Evolutionary conservation across 2,888 invertebrate genomes (phyloP).

Genomic region (Drosophila austrosaltans): DNA sequence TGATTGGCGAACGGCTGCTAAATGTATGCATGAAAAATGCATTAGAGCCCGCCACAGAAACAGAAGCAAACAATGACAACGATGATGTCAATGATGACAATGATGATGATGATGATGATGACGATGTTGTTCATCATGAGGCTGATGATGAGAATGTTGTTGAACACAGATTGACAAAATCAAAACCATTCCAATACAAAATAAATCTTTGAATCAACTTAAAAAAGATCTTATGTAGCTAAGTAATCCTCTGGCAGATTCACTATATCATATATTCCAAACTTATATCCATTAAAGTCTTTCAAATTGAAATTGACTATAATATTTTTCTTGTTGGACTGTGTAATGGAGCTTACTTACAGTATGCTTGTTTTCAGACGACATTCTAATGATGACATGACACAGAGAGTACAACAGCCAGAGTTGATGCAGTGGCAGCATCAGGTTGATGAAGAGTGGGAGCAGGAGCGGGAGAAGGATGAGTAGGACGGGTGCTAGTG

Average conservation of each 20-base stretch:
- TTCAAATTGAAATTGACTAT: too few relatives aligned
- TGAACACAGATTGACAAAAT: slow-evolving; percentile 10
- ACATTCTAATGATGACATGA: slow-evolving; percentile 71
- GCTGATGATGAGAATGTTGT: not conserved
- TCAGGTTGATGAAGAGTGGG: not conserved
- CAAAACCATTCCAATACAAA: not conserved
- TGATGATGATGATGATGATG: slow-evolving; percentile 2
- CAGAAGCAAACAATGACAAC: slow-evolving; percentile 40
- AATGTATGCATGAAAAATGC: slow-evolving; percentile 75
- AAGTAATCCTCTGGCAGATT: too few relatives aligned
- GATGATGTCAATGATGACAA: slow-evolving; percentile 5
- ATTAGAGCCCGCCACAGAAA: slow-evolving; percentile 54
- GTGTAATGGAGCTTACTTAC: slow-evolving; percentile 35
- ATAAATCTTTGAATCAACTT: not conserved
- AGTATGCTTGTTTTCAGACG: slow-evolving; percentile 55
- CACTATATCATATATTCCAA: too few relatives aligned
- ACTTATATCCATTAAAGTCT: too few relatives aligned
- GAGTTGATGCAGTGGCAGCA: slow-evolving; percentile 19
- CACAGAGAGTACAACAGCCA: slow-evolving; percentile 53
- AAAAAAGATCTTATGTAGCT: too few relatives aligned
- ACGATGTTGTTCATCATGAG: not conserved
- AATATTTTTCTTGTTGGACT: not conserved
- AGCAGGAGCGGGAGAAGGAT: not conserved
- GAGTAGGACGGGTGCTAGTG: not conserved
- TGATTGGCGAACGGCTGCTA: slow-evolving; percentile 63